A percentile compares a stretch with the other conserved stretches of the same genome.
Conservation (phyloP, 1,140 invertebrate genomes). For the Hylaeus anthracinus region DNA sequence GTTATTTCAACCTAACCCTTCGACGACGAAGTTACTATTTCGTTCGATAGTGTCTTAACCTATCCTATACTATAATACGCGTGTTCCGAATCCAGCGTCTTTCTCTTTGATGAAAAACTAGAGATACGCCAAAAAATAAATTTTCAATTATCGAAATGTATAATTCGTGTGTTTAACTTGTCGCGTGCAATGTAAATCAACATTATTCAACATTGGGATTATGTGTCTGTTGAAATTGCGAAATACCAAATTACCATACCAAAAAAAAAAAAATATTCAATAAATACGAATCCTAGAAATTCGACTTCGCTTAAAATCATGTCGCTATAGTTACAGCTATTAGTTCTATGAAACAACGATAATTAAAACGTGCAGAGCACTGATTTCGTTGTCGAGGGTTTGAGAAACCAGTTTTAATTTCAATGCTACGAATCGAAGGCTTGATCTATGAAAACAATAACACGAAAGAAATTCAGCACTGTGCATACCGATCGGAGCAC, state of each 20-base stretch:
- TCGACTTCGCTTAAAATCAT: too few relatives aligned
- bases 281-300: neutral
- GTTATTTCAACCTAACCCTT: neutral
- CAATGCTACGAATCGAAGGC: neutral
- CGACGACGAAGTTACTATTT: neutral
- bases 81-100: neutral
- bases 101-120: neutral
- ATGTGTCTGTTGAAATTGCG: neutral
- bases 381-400: slow-evolving; percentile 11
- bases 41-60: neutral
- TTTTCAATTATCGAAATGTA: neutral
- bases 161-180: neutral
- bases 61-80: neutral
- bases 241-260: neutral
- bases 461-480: neutral
- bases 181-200: neutral
- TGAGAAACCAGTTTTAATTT: neutral
- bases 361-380: neutral
- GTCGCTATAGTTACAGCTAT: too few relatives aligned
- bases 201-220: neutral
- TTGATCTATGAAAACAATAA: neutral
- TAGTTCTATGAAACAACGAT: too few relatives aligned
- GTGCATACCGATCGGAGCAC: slow-evolving; percentile 16
- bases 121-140: neutral
- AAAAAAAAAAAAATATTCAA: neutral